Conservation (phyloP, 2,888 invertebrate species). For the Aphrophora alni region DNA sequence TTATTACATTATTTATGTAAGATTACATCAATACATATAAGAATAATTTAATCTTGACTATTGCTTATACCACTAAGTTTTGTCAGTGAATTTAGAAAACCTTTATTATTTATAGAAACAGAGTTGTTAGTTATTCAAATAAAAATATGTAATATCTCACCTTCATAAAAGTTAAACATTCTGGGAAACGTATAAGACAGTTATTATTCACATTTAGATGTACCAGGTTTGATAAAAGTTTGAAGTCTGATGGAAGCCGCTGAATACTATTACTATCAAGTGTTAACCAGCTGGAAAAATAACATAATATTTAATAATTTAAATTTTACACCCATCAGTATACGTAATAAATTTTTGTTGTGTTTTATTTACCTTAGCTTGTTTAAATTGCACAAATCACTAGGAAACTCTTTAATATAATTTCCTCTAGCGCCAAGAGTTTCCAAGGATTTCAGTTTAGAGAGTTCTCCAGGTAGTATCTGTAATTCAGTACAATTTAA, state of each 20-base stretch:
- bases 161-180: background rate
- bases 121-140: too few relatives aligned
- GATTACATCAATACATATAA: too few relatives aligned
- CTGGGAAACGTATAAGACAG: background rate
- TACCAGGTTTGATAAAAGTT: background rate
- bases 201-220: background rate
- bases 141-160: background rate
- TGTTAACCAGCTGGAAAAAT: background rate
- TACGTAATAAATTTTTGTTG: too few relatives aligned
- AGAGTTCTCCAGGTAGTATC: background rate
- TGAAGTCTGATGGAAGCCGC: background rate
- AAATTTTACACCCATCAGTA: too few relatives aligned
- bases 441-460: background rate
- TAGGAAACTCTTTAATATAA: background rate
- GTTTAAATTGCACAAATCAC: background rate
- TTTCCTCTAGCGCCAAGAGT: background rate
- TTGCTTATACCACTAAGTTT: too few relatives aligned
- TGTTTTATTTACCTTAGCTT: background rate
- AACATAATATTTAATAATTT: background rate
- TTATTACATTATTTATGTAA: too few relatives aligned
- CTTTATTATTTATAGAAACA: too few relatives aligned
- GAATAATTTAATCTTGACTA: too few relatives aligned
- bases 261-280: background rate
- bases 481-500: background rate
- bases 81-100: too few relatives aligned